A percentile compares a stretch with the other conserved stretches of the same genome.
These are phyloP conservation scores for Drosophila takahashii DNA, from an alignment of 1,140 invertebrate species.

Conservation along the genomic window DNA sequence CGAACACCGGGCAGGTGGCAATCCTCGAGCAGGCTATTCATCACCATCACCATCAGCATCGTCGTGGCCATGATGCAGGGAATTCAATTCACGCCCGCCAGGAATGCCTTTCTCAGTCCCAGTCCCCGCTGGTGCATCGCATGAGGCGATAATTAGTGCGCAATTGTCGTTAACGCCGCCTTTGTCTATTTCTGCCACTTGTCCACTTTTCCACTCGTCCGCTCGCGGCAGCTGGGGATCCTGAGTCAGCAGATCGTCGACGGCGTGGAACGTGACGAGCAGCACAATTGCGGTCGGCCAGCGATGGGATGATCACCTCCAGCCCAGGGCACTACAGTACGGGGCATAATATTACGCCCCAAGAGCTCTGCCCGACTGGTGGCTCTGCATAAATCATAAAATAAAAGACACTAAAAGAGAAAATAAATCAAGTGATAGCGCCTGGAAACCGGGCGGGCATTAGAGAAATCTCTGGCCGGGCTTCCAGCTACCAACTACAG, in stretches of 20 bases:
- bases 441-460: conserved; percentile 56
- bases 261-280: conserved; percentile 30
- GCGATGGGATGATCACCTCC: conserved; percentile 5
- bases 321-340: not conserved
- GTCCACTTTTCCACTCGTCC: not conserved
- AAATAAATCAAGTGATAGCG: conserved; percentile 67
- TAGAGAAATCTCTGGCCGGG: conserved; percentile 54
- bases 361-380: not conserved
- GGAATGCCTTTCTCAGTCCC: conserved; percentile 30
- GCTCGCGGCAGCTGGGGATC: not conserved
- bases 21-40: conserved; percentile 11
- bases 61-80: conserved; percentile 21
- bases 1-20: conserved; percentile 9
- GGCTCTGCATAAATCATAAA: conserved; percentile 72
- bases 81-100: conserved; percentile 55
- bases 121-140: not conserved
- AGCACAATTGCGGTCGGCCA: conserved; percentile 29
- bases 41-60: conserved; percentile 23
- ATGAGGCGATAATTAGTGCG: conserved; percentile 48
- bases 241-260: conserved; percentile 33
- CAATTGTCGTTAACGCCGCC: conserved; percentile 42
- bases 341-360: not conserved
- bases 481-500: conserved; percentile 49
- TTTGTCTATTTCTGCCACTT: conserved; percentile 29
- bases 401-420: conserved; percentile 78